phyloP scores from a whole-genome alignment of 2,113 vertebrate genomes.

The Dicaeum eximium region DNA sequence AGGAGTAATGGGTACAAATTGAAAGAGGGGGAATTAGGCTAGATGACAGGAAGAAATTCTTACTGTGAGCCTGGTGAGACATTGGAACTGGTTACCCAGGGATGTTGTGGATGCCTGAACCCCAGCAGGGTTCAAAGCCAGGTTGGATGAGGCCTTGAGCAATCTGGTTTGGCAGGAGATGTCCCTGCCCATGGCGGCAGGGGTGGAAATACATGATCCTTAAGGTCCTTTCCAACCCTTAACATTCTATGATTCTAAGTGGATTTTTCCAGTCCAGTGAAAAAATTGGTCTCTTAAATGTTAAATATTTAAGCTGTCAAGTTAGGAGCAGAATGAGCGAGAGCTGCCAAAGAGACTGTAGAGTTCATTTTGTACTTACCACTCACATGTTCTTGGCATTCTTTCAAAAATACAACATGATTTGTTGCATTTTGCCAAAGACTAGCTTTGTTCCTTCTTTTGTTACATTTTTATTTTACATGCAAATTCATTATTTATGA shows the following conservation, averaged over 20 bases:
- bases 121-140: neutral
- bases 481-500: neutral
- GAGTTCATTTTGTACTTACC: neutral
- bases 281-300: neutral
- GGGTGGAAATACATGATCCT: neutral
- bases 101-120: neutral
- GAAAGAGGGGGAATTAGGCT: neutral
- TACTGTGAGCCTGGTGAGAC: neutral
- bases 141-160: neutral
- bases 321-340: neutral
- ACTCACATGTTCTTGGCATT: neutral
- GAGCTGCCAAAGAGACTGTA: neutral
- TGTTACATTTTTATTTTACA: neutral
- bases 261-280: neutral
- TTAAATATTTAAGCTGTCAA: neutral
- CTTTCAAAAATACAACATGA: neutral
- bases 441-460: neutral
- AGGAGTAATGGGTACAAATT: neutral
- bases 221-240: neutral
- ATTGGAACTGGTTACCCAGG: neutral
- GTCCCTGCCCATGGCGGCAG: neutral
- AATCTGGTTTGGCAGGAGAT: neutral
- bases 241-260: neutral
- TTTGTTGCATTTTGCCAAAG: neutral
- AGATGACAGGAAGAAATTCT: neutral